Evolutionary conservation across 1,140 invertebrate species (phyloP), one percentile per base, ranked within the genome.

Genomic region (Drosophila persimilis): DNA sequence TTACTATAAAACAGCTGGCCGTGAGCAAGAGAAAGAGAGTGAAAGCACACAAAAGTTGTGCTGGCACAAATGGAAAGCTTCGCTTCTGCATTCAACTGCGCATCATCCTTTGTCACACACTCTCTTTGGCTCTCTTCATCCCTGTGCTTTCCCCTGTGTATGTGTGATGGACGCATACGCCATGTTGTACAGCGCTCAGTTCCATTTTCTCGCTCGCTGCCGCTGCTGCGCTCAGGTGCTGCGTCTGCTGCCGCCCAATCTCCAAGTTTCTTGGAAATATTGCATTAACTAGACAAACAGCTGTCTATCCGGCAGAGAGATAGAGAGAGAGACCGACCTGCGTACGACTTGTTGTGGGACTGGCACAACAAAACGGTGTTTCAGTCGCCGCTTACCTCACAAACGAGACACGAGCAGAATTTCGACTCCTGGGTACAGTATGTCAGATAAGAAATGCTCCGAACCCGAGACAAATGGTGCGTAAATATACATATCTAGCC

Each of bases 361-460:
- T 54, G 58, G 39, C 53, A 46, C 54, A 71, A 60, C 44, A 59
- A 80, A 64, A 41, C 60, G n/a, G 11, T 9, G 56, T 44, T 63
- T 62, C 45, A 73, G 65, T 83, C 81, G 77, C 75, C 72, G 77
- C 73, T 75, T 50, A 71, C 48, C 71, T 79, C 61, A 62, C 69
- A 46, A 73, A 51, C 48, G 20, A 54, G 26, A 31, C 43, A 24
- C 54, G 51, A 53, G 51, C 59, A 46, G 45, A 39, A 45, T 41
- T 45, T 35, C 26, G 39, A 62, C 56, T 39, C 35, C 26, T 55
- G 51, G 51, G 39, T n/a, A 47, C 1, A 73, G 24, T 39, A 88
- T 88, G 83, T 84, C 75, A 60, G 75, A 88, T 76, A 88, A 74
- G 52, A 88, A 88, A 76, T 79, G 83, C 71, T 22, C 58, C 13